Percentiles rank a stretch among this genome's conserved stretches.
phyloP scores from a whole-genome alignment of 2,113 vertebrate species.

The Lycaon pictus region DNA sequence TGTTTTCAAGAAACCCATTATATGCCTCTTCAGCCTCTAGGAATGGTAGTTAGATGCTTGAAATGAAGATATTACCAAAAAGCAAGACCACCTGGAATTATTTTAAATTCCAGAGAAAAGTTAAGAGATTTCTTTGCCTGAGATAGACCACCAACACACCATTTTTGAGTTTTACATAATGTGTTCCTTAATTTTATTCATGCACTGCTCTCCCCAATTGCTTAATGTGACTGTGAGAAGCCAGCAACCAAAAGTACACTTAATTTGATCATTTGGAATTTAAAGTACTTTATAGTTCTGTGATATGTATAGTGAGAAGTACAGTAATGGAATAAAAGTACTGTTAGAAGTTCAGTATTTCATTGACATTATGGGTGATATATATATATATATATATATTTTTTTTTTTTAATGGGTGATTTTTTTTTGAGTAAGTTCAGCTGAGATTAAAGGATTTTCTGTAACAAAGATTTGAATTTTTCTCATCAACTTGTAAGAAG shows the following conservation, averaged over 20 bases:
- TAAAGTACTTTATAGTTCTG: fast-evolving
- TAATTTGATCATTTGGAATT: background rate
- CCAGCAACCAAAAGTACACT: background rate
- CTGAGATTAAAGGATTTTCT: background rate
- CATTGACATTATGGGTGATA: background rate
- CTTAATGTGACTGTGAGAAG: background rate
- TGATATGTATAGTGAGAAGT: background rate
- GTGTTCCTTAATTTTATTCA: background rate
- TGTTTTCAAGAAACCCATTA: background rate
- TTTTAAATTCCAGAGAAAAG: background rate
- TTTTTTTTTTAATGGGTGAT: background rate
- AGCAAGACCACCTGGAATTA: background rate
- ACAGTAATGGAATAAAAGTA: background rate
- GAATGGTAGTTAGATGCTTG: background rate
- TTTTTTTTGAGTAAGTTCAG: background rate
- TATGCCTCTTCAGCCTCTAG: background rate
- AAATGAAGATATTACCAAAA: background rate
- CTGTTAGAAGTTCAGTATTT: background rate
- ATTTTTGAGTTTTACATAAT: background rate
- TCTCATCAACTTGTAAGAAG: background rate
- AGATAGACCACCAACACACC: background rate
- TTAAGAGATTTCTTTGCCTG: background rate
- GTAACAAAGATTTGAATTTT: background rate
- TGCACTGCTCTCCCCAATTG: background rate
- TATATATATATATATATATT: background rate